Evolutionary conservation across 35 echinoderm and acorn worm genomes (phyloP).

Genomic region (Ptychodera flava): DNA sequence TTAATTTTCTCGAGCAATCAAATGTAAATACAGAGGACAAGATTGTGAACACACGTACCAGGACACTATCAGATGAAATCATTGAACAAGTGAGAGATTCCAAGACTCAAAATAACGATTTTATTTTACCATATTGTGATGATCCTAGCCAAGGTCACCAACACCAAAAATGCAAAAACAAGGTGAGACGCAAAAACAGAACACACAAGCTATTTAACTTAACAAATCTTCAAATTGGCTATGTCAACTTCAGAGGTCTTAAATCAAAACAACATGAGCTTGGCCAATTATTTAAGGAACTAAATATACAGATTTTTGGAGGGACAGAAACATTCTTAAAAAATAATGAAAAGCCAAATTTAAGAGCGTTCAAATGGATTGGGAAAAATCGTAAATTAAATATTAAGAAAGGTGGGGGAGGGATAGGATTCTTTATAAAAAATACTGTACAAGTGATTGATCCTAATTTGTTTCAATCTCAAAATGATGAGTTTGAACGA

Average conservation of each 20-base stretch:
- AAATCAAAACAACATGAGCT: slow-evolving; percentile 20
- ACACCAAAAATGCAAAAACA: background rate
- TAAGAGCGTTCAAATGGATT: slow-evolving; percentile 17
- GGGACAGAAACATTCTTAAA: slow-evolving; percentile 18
- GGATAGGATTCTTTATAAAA: slow-evolving; percentile 9
- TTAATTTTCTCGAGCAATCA: too few relatives aligned
- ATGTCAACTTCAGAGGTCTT: slow-evolving; percentile 16
- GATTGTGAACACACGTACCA: too few relatives aligned
- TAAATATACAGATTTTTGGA: slow-evolving; percentile 19
- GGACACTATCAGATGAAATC: too few relatives aligned
- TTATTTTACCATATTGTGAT: too few relatives aligned
- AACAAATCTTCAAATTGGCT: slow-evolving; percentile 7
- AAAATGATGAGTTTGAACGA: slow-evolving; percentile 21
- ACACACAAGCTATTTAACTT: background rate
- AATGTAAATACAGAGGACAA: too few relatives aligned
- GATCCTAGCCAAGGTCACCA: background rate
- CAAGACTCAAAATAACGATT: too few relatives aligned
- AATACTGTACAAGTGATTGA: slow-evolving; percentile 15
- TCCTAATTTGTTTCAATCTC: slow-evolving; percentile 18
- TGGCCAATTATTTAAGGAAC: background rate
- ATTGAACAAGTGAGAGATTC: too few relatives aligned
- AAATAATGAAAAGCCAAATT: background rate
- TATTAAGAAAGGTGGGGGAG: slow-evolving; percentile 13
- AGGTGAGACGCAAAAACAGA: background rate
- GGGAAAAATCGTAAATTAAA: slow-evolving; percentile 20